These are phyloP conservation scores for Tragulus kanchil DNA, from an alignment of 2,113 vertebrate genomes.

Conservation along the genomic window DNA sequence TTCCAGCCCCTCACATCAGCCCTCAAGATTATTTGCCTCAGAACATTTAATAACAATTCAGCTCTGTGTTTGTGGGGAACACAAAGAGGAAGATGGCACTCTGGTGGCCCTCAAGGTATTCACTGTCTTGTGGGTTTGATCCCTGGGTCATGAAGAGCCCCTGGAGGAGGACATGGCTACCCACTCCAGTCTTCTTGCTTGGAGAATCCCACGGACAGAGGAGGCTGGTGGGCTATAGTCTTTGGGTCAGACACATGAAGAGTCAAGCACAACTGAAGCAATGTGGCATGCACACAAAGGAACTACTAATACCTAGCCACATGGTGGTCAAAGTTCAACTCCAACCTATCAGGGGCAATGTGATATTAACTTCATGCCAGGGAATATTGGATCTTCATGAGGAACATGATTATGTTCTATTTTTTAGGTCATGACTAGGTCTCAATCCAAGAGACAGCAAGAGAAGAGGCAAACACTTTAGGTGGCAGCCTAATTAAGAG, in stretches of 20 bases:
- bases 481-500: background rate
- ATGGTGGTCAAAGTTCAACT: slow-evolving; percentile 13
- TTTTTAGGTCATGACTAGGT: background rate
- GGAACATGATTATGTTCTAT: background rate
- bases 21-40: background rate
- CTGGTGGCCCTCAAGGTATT: background rate
- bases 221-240: background rate
- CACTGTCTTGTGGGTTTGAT: background rate
- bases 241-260: background rate
- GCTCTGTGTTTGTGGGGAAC: background rate
- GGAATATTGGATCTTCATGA: background rate
- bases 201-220: too few species aligned
- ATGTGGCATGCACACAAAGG: background rate
- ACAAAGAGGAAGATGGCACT: background rate
- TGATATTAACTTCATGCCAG: background rate
- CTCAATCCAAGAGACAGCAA: background rate
- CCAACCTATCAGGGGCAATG: background rate
- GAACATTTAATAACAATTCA: background rate
- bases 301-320: background rate
- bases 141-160: background rate
- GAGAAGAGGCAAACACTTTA: background rate
- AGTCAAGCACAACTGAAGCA: background rate
- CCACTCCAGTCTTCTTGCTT: background rate
- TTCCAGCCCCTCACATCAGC: background rate
- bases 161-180: background rate